phyloP scores from a whole-genome alignment of 2,113 vertebrate species.

The Rhadina sibilatrix region DNA sequence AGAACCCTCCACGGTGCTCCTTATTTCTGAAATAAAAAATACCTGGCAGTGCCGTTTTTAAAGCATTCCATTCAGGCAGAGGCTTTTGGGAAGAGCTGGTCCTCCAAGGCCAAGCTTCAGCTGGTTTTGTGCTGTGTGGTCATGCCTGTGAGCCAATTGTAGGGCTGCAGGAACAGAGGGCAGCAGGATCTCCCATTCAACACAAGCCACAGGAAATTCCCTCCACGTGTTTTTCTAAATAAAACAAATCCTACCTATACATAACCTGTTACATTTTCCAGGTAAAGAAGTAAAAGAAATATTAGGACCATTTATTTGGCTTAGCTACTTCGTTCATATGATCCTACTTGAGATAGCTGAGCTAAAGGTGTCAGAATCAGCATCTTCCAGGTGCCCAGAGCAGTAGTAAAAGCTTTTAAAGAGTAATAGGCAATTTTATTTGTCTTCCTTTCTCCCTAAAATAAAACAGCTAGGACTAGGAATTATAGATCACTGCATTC shows the following conservation, averaged over 20 bases:
- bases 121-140: not conserved
- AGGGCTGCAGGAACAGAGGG: not conserved
- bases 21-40: not conserved
- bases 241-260: not conserved
- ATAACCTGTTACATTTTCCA: not conserved
- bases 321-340: not conserved
- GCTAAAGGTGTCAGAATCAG: not conserved
- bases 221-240: not conserved
- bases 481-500: not conserved
- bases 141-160: rapidly evolving
- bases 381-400: not conserved
- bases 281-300: not conserved
- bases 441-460: not conserved
- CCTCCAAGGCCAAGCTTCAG: not conserved
- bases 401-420: not conserved
- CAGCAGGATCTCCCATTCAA: not conserved
- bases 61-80: not conserved
- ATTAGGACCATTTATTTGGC: not conserved
- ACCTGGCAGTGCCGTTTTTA: not conserved
- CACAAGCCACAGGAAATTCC: not conserved
- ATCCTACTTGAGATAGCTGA: not conserved
- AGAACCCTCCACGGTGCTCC: not conserved
- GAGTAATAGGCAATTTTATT: not conserved
- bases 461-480: not conserved
- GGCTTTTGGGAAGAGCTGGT: not conserved